Percentiles rank a stretch among this genome's conserved stretches.
These are phyloP conservation scores for Amblyopsis hoosieri DNA, from an alignment of 2,797 vertebrate species.

Conservation along the genomic window DNA sequence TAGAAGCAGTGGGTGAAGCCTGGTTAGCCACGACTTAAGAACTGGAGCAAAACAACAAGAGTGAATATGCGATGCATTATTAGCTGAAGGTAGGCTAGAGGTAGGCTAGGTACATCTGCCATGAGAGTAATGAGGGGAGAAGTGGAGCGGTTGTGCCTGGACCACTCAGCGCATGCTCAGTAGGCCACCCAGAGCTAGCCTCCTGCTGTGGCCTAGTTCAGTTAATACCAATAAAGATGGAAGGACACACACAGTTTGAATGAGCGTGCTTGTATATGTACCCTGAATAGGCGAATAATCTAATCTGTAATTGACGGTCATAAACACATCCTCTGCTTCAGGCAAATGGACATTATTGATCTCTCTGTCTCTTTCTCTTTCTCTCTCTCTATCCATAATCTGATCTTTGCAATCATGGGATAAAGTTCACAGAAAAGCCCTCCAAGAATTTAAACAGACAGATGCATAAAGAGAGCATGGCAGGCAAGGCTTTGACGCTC, in stretches of 20 bases:
- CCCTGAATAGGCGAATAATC: slow-evolving; percentile 47
- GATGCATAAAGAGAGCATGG: not conserved
- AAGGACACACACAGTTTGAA: slow-evolving; percentile 1
- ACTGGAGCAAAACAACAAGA: too few relatives aligned
- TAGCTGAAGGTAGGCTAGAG: too few relatives aligned
- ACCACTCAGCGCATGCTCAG: slow-evolving; percentile 81
- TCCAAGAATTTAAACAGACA: slow-evolving; percentile 19
- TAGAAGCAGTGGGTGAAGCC: too few relatives aligned
- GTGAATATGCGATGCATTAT: too few relatives aligned
- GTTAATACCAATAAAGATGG: slow-evolving; percentile 68
- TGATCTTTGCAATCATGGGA: slow-evolving; percentile 21
- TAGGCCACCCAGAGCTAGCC: slow-evolving; percentile 65
- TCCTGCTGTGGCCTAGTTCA: slow-evolving; percentile 83
- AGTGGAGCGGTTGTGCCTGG: slow-evolving; percentile 37
- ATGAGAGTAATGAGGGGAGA: slow-evolving; percentile 15
- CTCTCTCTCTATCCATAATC: slow-evolving; percentile 3
- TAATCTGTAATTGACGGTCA: slow-evolving; percentile 60
- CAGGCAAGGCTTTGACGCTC: slow-evolving; percentile 42
- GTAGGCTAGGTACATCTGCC: not conserved
- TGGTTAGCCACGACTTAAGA: too few relatives aligned
- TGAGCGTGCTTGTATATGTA: slow-evolving; percentile 19
- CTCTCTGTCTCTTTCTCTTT: too few relatives aligned
- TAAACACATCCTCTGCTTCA: slow-evolving; percentile 44
- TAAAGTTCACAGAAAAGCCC: slow-evolving; percentile 22
- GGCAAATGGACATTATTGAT: not conserved